phyloP scores from a whole-genome alignment of 2,797 vertebrate species.

The Enteromius fasciolatus region DNA sequence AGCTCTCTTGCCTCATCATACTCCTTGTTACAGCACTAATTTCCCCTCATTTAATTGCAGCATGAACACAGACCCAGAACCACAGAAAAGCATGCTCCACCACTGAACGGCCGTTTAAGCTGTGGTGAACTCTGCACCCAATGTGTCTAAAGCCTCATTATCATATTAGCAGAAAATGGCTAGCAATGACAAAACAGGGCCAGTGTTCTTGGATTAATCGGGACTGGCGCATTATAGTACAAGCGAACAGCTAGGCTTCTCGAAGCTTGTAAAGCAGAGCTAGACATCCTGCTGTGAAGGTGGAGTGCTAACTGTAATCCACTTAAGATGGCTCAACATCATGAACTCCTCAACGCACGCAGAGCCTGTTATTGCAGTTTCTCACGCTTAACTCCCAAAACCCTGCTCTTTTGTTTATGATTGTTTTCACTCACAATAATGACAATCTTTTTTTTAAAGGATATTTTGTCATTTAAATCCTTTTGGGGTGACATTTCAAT shows the following conservation, averaged over 20 bases:
- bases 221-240: conserved; percentile 22
- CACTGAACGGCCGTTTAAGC: conserved; percentile 47
- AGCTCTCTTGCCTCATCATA: background rate
- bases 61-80: conserved; percentile 32
- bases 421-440: background rate
- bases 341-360: conserved; percentile 24
- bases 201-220: conserved; percentile 46
- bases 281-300: conserved; percentile 45
- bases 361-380: conserved; percentile 29
- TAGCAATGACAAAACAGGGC: conserved; percentile 42
- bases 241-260: conserved; percentile 31
- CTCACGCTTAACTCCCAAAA: conserved; percentile 21
- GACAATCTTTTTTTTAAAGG: background rate
- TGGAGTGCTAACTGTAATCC: conserved; percentile 53
- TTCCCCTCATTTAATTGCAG: conserved; percentile 20
- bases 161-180: conserved; percentile 40
- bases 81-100: conserved; percentile 24
- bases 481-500: background rate
- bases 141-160: conserved; percentile 50
- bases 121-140: conserved; percentile 46
- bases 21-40: background rate
- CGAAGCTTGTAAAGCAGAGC: conserved; percentile 31
- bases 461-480: background rate
- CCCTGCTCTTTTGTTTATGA: conserved; percentile 13
- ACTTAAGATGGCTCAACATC: conserved; percentile 56